Percentiles rank a stretch among this genome's conserved stretches.
These are phyloP conservation scores for Prolemur simus DNA, from an alignment of 2,113 vertebrate genomes.

Conservation along the genomic window DNA sequence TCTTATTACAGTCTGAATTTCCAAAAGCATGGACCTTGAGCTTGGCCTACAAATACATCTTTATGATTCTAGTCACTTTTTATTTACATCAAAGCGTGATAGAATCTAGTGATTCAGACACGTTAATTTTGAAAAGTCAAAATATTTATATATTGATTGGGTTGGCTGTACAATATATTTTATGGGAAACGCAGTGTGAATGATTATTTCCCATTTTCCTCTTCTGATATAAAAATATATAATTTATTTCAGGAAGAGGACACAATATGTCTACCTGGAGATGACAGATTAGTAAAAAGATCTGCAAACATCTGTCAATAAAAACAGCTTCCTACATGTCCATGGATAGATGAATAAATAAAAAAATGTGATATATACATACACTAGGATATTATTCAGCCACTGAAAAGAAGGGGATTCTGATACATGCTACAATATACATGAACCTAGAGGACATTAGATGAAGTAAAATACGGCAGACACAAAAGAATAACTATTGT, in stretches of 20 bases:
- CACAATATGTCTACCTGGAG: not conserved
- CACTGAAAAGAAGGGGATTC: not conserved
- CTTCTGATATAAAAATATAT: not conserved
- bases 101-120: not conserved
- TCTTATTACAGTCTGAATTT: not conserved
- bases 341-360: not conserved
- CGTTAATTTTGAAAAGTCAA: not conserved
- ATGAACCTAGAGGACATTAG: not conserved
- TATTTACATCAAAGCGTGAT: not conserved
- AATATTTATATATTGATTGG: not conserved
- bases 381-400: not conserved
- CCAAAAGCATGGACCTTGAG: not conserved
- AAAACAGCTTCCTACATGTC: not conserved
- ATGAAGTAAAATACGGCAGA: not conserved
- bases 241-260: conserved; percentile 2
- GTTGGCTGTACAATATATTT: not conserved
- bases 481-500: not conserved
- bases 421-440: not conserved
- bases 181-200: not conserved
- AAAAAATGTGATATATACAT: not conserved
- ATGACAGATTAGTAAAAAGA: not conserved
- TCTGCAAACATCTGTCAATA: not conserved
- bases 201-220: not conserved
- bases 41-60: not conserved
- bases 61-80: not conserved